Evolutionary conservation across 2,797 vertebrate genomes (phyloP), one percentile per base, ranked within the genome.

Genomic region (Rhinogobio ventralis): DNA sequence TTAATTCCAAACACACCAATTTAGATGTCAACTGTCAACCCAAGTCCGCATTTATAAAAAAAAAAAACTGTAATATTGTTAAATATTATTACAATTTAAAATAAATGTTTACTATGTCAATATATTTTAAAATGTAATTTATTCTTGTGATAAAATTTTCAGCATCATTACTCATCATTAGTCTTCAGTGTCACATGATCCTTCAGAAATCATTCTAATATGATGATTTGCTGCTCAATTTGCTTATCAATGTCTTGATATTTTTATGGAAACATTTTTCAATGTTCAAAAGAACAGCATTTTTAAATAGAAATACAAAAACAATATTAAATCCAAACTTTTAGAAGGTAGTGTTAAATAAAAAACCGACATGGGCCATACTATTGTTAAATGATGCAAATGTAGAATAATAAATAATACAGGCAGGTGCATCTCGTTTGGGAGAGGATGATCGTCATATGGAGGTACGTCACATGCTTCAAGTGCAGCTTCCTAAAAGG

Each of bases 1-100:
- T 55, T 81, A 30, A 80, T 53, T 36, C 14, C 42, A 49, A 66
- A 67, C 77, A 79, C 25, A 46, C 25, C 42, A 46, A 67, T 79
- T 49, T 20, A 51, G 42, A 30, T 5, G 2, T 79, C 77, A 33
- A 67, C 19, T 49, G 28, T 81, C 79, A 49, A 79, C 4, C 14
- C 49, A 60, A 13, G 5, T n/a, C 10, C 25, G 4, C n/a, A 60
- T 60, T 28, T 15, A 14, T 60, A 13, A 1, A 60, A 60, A 13
- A 60, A 25, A 11, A 11, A n/a, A n/a, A 57, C 0, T 0, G 9
- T 3, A 57, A 57, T 57, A n/a, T 5, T 25, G 9, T 15, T 13
- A 7, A 28, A 28, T 15, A 28, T 7, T 7, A 14, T 62, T 7
- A 28, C 60, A 57, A n/a, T 57, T n/a, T n/a, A n/a, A n/a, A n/a